Base-by-base conservation (phyloP, 2,797 vertebrate species). In the Acomys russatus region DNA sequence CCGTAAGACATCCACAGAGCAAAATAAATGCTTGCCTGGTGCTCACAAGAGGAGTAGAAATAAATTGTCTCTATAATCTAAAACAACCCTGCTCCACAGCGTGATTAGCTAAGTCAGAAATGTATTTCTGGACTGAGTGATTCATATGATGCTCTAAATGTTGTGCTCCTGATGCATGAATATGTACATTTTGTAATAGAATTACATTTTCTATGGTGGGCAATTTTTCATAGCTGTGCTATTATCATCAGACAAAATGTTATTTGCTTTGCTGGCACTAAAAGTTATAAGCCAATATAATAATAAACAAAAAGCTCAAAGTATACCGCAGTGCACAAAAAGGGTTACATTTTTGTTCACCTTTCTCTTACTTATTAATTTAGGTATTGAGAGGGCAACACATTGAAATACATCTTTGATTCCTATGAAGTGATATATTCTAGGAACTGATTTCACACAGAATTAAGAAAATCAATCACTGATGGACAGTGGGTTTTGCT, bases 101-200 rank as follows among this genome's bases (percentile, higher is more conserved):
- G 51, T 90, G 49, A 80, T 96, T 88, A 94, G 86, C 33, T 87
- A 73, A 95, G 33, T 83, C 89, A 85, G 70, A 94, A 89, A n/a
- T 66, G 1, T 88, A 93, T 96, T 97, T 90, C 9, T 15, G 84
- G 74, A 84, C 9, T 38, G 20, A 79, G 68, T 96, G 38, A 87
- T 54, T 95, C 85, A 92, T 83, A 77, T 8, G 59, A 77, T 93
- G 22, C 8, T 86, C 64, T 77, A 30, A 93, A 71, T 91, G 23
- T 74, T 74, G 90, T 90, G 74, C 35, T 92, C 94, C 71, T 80
- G 8, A 82, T 20, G n/a, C n/a, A 63, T 86, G 88, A 85, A 79
- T 88, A 90, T 79, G 61, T 49, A 82, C 9, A 66, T 0, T 17
- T 82, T 71, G 66, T 82, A 87, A 94, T 12, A 93, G 68, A 96